Percentiles rank a stretch among this genome's conserved stretches.
phyloP scores from a whole-genome alignment of 2,797 vertebrate species.

The Sebastes miniatus region DNA sequence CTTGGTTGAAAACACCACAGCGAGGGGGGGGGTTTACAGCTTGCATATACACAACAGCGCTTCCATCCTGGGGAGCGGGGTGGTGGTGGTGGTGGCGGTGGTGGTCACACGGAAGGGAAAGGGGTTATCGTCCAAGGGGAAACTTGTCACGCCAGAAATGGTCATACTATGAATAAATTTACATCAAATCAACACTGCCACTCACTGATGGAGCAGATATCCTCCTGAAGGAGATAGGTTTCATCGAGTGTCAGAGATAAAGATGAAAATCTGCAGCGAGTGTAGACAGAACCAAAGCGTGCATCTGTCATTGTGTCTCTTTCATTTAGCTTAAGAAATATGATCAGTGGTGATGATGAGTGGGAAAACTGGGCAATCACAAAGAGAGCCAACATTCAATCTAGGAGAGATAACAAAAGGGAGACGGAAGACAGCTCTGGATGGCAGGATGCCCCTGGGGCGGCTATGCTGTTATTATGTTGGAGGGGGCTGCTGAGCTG shows the following conservation, averaged over 20 bases:
- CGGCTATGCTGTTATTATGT: conserved; percentile 73
- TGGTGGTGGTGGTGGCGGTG: conserved; percentile 32
- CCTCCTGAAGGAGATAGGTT: conserved; percentile 17
- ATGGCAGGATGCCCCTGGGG: conserved; percentile 73
- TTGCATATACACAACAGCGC: conserved; percentile 25
- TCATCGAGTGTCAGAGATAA: conserved; percentile 4
- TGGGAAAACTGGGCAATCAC: conserved; percentile 46
- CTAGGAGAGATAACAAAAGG: conserved; percentile 70
- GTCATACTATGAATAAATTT: conserved; percentile 65
- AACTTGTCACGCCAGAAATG: conserved; percentile 52
- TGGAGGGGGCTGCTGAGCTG: conserved; percentile 70
- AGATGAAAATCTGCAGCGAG: neutral
- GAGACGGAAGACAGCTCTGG: conserved; percentile 59
- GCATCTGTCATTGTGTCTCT: conserved; percentile 18
- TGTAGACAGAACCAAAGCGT: neutral
- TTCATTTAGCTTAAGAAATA: conserved; percentile 53
- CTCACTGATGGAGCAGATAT: conserved; percentile 32
- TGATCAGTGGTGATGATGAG: conserved; percentile 54
- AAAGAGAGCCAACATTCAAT: conserved; percentile 69
- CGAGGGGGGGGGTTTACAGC: conserved; percentile 6
- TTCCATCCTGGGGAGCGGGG: conserved; percentile 21
- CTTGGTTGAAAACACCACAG: conserved; percentile 57
- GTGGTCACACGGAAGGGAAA: conserved; percentile 46
- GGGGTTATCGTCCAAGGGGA: conserved; percentile 53
- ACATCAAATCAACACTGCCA: conserved; percentile 53